Conservation (phyloP, 1,140 invertebrate species). For the Lysiphlebus fabarum region DNA sequence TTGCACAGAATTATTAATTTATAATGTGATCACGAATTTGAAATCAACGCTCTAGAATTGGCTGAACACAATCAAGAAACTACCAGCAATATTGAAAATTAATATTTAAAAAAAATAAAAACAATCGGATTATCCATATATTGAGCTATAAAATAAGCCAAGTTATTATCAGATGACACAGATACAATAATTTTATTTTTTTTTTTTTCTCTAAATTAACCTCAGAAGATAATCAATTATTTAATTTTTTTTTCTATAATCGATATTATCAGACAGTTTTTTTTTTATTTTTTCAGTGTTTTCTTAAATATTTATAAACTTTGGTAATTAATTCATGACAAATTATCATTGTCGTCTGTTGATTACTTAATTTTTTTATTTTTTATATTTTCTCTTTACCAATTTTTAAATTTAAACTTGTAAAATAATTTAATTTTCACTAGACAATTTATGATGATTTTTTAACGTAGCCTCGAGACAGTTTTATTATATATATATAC, state of each 20-base stretch:
- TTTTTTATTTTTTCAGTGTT: neutral
- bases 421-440: neutral
- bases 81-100: neutral
- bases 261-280: neutral
- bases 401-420: too few relatives aligned
- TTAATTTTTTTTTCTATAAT: neutral
- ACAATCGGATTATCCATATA: neutral
- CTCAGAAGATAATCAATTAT: neutral
- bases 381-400: too few relatives aligned
- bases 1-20: constrained; percentile 40
- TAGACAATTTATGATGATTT: constrained; percentile 7
- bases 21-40: constrained; percentile 33
- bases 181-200: neutral
- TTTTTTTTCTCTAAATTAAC: neutral
- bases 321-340: constrained; percentile 3
- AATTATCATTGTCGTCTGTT: neutral
- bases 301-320: constrained; percentile 10
- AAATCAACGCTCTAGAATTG: constrained; percentile 23
- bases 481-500: too few relatives aligned
- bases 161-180: constrained; percentile 3
- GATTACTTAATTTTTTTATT: too few relatives aligned
- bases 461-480: constrained; percentile 13
- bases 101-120: constrained; percentile 1
- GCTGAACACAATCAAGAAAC: constrained; percentile 14
- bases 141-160: neutral